Base-by-base conservation (phyloP, 2,797 vertebrate genomes). In the Tragelaphus eurycerus region DNA sequence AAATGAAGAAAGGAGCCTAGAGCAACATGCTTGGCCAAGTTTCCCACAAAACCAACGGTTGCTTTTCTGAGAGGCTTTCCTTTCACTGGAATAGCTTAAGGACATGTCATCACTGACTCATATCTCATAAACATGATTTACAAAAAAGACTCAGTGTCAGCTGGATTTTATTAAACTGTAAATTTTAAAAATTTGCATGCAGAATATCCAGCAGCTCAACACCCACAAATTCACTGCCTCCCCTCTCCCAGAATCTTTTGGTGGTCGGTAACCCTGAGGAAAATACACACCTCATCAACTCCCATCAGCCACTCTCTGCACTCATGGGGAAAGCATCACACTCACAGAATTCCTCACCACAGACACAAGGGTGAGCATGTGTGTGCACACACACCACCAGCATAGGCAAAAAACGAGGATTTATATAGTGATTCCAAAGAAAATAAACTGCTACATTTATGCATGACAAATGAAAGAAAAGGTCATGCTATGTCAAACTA, bases 91-190 rank as follows among this genome's bases (percentile, higher is more conserved):
- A 57, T 62, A 21, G 57, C 92, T 93, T 82, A 34, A 1, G 29
- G 54, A 29, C 6, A 62, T 86, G 89, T 95, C 95, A 89, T 90
- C 81, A 19, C 92, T 76, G 95, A 87, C 62, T 96, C 90, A 64
- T 21, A 60, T 89, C 92, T 86, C 84, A 81, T 95, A 76, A 95
- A 94, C 90, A 82, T 50, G 90, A 89, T 81, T 55, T 71, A 71
- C 46, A 46, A 34, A 59, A 76, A 59, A 60, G 54, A 21, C 12
- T 57, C 74, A 25, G 7, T 59, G 82, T 96, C 93, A 90, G 54
- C 87, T 95, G 97, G 71, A 50, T 91, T 93, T 91, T 84, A 95
- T 95, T 93, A 96, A 86, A 92, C 60, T 54, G 23, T 43, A 90
- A 79, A 88, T 97, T 67, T 19, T 48, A 31, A 34, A 46, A 31